phyloP scores from a whole-genome alignment of 1,140 invertebrate genomes.

The Gryllus bimaculatus region DNA sequence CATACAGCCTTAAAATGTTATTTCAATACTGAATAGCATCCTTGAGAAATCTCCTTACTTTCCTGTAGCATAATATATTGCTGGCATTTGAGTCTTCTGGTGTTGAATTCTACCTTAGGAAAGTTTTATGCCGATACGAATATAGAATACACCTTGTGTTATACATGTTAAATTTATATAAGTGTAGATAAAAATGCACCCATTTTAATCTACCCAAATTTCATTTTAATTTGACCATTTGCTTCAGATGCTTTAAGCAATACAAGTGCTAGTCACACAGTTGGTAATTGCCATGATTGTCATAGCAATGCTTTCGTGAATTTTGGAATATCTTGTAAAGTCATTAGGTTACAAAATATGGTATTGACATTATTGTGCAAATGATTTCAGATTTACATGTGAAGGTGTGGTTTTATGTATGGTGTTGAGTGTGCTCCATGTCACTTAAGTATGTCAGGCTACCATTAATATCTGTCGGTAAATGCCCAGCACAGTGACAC shows the following conservation, averaged over 20 bases:
- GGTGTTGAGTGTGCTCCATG: background rate
- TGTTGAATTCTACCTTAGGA: background rate
- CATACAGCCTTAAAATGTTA: background rate
- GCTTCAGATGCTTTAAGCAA: background rate
- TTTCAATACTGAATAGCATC: constrained; percentile 1
- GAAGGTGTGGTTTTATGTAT: background rate
- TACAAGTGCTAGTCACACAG: background rate
- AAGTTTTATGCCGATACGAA: background rate
- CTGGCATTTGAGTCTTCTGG: background rate
- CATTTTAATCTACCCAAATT: background rate
- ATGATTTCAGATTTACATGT: background rate
- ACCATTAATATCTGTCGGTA: background rate
- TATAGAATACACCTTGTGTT: background rate
- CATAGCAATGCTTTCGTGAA: background rate
- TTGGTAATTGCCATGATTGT: background rate
- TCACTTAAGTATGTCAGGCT: background rate
- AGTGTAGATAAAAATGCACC: background rate
- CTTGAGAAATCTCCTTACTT: background rate
- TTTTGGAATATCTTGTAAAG: background rate
- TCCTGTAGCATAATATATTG: background rate
- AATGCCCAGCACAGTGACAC: background rate
- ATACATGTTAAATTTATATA: background rate
- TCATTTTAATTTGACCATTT: background rate
- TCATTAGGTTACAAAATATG: background rate
- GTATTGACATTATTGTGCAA: background rate